A percentile compares a stretch with the other conserved stretches of the same genome.
Evolutionary conservation across 1,140 invertebrate species (phyloP).

Genomic region (Dinoponera quadriceps): DNA sequence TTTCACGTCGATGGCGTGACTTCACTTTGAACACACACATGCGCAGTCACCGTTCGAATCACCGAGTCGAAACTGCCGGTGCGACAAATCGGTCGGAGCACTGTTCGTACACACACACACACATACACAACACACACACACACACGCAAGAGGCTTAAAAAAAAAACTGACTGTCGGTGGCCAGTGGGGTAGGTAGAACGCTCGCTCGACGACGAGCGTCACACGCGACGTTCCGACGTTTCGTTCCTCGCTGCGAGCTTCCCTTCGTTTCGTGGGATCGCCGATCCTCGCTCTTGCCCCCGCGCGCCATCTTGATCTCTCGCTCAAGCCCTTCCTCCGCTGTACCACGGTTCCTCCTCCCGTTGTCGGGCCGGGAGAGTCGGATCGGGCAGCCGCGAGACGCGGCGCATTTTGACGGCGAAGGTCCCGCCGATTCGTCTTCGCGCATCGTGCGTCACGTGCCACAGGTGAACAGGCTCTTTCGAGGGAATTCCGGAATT

Average conservation of each 20-base stretch:
- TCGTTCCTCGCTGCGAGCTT: conserved; percentile 45
- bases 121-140: background rate
- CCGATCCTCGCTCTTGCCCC: conserved; percentile 61
- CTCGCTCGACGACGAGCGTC: conserved; percentile 57
- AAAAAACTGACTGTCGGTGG: conserved; percentile 66
- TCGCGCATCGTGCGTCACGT: background rate
- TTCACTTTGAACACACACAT: background rate
- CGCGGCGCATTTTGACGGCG: conserved; percentile 16
- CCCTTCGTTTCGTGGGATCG: conserved; percentile 40
- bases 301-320: conserved; percentile 68
- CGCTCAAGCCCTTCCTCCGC: conserved; percentile 60
- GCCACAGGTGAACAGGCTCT: background rate
- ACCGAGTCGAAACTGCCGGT: conserved; percentile 25
- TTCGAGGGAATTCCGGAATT: background rate
- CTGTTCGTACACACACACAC: conserved; percentile 1
- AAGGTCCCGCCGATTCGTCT: background rate
- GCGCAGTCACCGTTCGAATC: conserved; percentile 1
- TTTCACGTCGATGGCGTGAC: too few relatives aligned
- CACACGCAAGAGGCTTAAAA: conserved; percentile 63
- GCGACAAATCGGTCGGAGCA: conserved; percentile 50
- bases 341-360: conserved; percentile 29
- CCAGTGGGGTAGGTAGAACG: conserved; percentile 62
- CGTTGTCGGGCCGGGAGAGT: conserved; percentile 45
- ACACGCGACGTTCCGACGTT: conserved; percentile 44
- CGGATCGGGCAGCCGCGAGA: conserved; percentile 40